Evolutionary conservation across 2,113 vertebrate species (phyloP), one percentile per base, ranked within the genome.

Genomic region (Sylvilagus bachmani): DNA sequence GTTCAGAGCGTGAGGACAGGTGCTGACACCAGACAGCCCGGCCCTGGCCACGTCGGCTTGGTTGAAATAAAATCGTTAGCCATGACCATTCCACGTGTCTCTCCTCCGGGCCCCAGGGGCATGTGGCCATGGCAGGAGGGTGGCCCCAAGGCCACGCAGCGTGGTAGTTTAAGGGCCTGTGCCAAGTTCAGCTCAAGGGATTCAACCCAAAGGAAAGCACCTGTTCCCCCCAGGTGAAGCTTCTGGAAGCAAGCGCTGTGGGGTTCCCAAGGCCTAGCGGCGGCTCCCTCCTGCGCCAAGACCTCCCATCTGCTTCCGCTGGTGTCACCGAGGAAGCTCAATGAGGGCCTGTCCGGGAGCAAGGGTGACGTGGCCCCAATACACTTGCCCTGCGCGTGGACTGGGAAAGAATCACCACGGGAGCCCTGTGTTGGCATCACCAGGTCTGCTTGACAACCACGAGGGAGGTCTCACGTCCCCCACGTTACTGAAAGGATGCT

Each of bases 51-150:
- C 58, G 14, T 58, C n/a, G 90, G 64, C 74, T 62, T 51, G 31
- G 49, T 49, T 67, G 44, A 69, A 97, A 97, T 97, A 97, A 97
- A 97, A 84, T 91, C 85, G 90, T 61, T 38, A 89, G 87, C 79
- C 61, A n/a, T 10, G 24, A 93, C 27, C 27, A 21, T n/a, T 55
- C 74, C 24, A 4, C 0, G 2, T 2, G 58, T 55, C 79, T 89
- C 29, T 90, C 58, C 10, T 84, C 75, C 86, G 92, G 82, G 74
- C 55, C 49, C 66, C 38, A 62, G 83, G 58, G 58, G 38, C 44
- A 51, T 29, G 44, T 77, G 61, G 77, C 29, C 5, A 16, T 6
- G 31, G 44, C 27, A 38, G 31, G 36, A 86, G n/a, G 84, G 67
- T 1, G 0, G 1, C 58, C 55, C 27, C 1, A 69, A 61, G 12